phyloP scores from a whole-genome alignment of 2,888 invertebrate species.

The Alviniconcha strummeri region DNA sequence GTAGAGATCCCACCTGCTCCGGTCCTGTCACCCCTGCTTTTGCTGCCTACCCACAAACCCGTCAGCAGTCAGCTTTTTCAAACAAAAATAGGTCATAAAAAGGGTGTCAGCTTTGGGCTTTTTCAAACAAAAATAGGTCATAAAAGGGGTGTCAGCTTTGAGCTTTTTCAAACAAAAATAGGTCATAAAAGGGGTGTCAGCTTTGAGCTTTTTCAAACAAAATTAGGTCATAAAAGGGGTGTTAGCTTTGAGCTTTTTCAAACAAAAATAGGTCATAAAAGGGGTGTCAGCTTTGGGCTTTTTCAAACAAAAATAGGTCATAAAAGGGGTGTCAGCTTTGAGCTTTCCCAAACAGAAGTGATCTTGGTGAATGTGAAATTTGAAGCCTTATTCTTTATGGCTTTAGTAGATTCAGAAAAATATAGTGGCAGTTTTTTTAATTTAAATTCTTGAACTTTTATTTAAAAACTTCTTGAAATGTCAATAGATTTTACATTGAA shows the following conservation, averaged over 20 bases:
- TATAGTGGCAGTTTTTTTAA: too few species aligned
- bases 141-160: not conserved
- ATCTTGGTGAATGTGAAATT: too few species aligned
- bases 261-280: not conserved
- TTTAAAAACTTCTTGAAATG: too few species aligned
- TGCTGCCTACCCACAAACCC: too few species aligned
- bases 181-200: not conserved
- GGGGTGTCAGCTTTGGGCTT: not conserved
- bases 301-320: not conserved
- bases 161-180: not conserved
- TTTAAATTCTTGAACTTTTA: too few species aligned
- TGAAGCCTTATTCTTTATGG: too few species aligned
- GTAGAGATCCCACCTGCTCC: too few species aligned
- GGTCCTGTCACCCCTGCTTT: too few species aligned
- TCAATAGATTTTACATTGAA: too few species aligned
- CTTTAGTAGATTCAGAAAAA: too few species aligned
- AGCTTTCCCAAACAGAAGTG: not conserved
- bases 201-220: not conserved
- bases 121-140: not conserved
- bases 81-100: not conserved
- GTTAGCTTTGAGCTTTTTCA: not conserved
- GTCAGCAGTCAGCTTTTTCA: not conserved
- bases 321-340: not conserved
- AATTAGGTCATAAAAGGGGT: not conserved
- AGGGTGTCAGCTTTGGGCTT: not conserved